Percentiles rank a stretch among this genome's conserved stretches.
These are phyloP conservation scores for Bergia sp. DNA, from an alignment of 92 coral and sea anemone species.

Conservation along the genomic window DNA sequence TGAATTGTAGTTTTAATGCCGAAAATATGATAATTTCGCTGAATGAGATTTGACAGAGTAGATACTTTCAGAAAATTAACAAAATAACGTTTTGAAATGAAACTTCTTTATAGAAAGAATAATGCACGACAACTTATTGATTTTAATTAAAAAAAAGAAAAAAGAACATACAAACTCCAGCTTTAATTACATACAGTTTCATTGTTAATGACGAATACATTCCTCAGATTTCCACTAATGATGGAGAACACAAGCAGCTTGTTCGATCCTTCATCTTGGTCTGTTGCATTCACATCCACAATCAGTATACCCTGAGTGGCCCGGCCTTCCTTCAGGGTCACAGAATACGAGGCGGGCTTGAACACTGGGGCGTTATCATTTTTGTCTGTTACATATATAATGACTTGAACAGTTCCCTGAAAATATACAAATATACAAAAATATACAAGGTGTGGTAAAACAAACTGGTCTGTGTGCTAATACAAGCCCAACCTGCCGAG, in stretches of 20 bases:
- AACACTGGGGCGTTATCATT: slow-evolving; percentile 91
- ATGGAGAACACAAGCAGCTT: slow-evolving; percentile 68
- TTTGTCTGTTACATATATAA: slow-evolving; percentile 69
- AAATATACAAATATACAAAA: not conserved
- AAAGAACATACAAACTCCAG: not conserved
- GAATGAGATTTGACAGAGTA: too few species aligned
- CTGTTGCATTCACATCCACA: slow-evolving; percentile 77
- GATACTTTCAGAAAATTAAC: too few species aligned
- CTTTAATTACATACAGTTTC: slow-evolving; percentile 61
- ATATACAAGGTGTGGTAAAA: too few species aligned
- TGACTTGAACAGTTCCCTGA: slow-evolving; percentile 55
- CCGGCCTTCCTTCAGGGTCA: slow-evolving; percentile 72
- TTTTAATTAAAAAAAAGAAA: too few species aligned
- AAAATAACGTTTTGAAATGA: too few species aligned
- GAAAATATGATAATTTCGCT: too few species aligned
- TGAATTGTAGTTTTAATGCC: too few species aligned
- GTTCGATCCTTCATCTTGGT: slow-evolving; percentile 83
- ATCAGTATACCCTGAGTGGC: slow-evolving; percentile 59
- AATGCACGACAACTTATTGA: too few species aligned
- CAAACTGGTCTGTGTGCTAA: not conserved
- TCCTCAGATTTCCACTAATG: slow-evolving; percentile 73
- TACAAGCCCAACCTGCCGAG: too few species aligned
- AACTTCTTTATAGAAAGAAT: too few species aligned
- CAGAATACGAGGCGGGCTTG: slow-evolving; percentile 59
- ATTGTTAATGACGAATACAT: slow-evolving; percentile 70